Evolutionary conservation across 2,888 invertebrate genomes (phyloP).

Genomic region (Chironomus tentans): DNA sequence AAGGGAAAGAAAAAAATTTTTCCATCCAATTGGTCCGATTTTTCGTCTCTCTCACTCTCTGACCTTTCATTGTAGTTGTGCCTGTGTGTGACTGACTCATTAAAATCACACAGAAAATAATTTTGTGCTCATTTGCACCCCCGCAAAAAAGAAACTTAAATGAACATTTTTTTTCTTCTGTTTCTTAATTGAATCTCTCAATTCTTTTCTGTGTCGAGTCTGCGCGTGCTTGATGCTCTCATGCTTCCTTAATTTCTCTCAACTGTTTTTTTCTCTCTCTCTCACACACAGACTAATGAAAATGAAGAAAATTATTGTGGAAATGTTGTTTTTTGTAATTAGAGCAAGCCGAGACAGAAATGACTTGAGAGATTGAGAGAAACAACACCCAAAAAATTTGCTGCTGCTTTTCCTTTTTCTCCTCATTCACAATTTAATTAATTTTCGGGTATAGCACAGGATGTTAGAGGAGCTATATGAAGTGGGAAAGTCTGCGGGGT

Average conservation of each 20-base stretch:
- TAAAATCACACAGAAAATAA: neutral
- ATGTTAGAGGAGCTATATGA: no score
- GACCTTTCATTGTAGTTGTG: neutral
- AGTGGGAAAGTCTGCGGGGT: neutral
- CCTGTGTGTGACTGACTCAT: neutral
- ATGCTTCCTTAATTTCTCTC: no score
- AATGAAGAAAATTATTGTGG: neutral
- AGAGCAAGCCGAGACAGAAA: neutral
- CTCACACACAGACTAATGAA: no score
- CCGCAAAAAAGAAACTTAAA: no score
- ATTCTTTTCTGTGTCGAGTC: no score
- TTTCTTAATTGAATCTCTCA: no score
- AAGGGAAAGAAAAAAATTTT: neutral
- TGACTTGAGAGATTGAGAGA: neutral
- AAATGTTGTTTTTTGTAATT: neutral
- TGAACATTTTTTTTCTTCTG: no score
- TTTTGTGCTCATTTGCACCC: neutral
- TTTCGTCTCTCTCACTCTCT: neutral
- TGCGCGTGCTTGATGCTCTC: no score
- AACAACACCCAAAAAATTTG: neutral
- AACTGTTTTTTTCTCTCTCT: no score
- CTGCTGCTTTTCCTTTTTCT: neutral
- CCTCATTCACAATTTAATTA: neutral
- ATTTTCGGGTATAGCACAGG: neutral
- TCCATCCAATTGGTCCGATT: neutral